Evolutionary conservation across 2,113 vertebrate genomes (phyloP), one percentile per base, ranked within the genome.

Genomic region (Hucho hucho): DNA sequence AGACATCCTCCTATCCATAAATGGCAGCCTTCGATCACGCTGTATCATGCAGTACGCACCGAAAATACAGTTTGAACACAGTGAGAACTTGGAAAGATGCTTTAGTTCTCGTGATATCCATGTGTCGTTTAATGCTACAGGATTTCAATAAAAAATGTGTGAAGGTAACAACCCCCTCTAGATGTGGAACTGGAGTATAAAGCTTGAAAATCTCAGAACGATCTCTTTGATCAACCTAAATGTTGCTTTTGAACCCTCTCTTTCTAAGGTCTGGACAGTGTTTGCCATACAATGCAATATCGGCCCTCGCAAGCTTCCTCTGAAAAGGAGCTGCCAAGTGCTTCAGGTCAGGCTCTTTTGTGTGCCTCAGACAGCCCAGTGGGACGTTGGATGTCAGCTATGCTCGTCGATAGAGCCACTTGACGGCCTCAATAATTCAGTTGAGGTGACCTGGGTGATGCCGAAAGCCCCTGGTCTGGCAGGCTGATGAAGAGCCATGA

Each of bases 391-490:
- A 85, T 84, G 58, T 86, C 87, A 85, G 85, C 82, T 85, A 72
- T 29, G 83, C 81, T 82, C 80, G 85, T 87, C 79, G 70, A 85
- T 84, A 74, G 69, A 83, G 78, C 76, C 25, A 68, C 83, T 84
- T 83, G 83, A 87, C 73, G 79, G 85, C 86, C 75, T 91, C 86
- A 87, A 89, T 89, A 87, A 89, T 89, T 89, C 75, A 82, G 81
- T 78, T 76, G 86, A 91, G 79, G 78, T 59, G 77, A 84, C 84
- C 84, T 82, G 78, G 80, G 84, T 37, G 67, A 75, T 43, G 77
- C 82, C 47, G 75, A 84, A 77, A 79, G 77, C 82, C 20, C 66
- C 78, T 9, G 80, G 81, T 81, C 82, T 71, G 58, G 58, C 58
- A 61, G 82, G 75, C 72, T 47, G 83, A 82, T 13, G 73, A 56